Percentiles rank a stretch among this genome's conserved stretches.
Evolutionary conservation across 1,140 invertebrate species (phyloP).

Genomic region (Belonocnema kinseyi): DNA sequence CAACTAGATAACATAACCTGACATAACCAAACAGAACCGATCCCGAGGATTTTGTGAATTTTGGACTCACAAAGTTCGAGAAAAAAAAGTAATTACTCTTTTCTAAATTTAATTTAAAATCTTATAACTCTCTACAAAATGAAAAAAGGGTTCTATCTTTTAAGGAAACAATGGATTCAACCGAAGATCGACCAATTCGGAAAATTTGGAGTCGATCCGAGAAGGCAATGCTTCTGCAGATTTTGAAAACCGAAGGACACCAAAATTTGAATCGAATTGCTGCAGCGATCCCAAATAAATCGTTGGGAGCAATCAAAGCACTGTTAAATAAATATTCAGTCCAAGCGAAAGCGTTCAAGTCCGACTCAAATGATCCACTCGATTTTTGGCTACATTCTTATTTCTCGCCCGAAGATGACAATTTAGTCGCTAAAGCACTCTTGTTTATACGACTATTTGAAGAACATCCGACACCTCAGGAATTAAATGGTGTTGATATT

Average conservation of each 20-base stretch:
- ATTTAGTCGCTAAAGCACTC: constrained; percentile 41
- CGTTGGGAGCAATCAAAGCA: constrained; percentile 33
- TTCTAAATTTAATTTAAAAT: no score
- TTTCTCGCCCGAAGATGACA: constrained; percentile 12
- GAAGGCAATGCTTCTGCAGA: constrained; percentile 39
- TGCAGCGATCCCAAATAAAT: constrained; percentile 39
- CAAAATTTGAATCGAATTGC: constrained; percentile 39
- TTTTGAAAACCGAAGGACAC: constrained; percentile 44
- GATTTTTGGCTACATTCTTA: constrained; percentile 40
- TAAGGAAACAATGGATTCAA: not conserved
- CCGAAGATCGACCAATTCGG: not conserved
- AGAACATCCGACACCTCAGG: constrained; percentile 39
- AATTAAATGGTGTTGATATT: constrained; percentile 43
- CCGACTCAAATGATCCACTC: not conserved
- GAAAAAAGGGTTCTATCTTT: not conserved
- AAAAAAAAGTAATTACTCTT: no score
- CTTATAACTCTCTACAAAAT: no score
- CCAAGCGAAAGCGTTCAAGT: constrained; percentile 25
- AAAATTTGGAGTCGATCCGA: constrained; percentile 41
- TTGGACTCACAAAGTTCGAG: no score
- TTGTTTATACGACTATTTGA: constrained; percentile 47
- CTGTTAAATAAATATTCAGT: constrained; percentile 42
- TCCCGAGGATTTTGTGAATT: no score
- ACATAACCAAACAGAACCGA: no score
- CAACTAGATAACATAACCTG: no score